A percentile compares a stretch with the other conserved stretches of the same genome.
phyloP scores from a whole-genome alignment of 1,140 invertebrate genomes.

The Drosophila kepulauana region DNA sequence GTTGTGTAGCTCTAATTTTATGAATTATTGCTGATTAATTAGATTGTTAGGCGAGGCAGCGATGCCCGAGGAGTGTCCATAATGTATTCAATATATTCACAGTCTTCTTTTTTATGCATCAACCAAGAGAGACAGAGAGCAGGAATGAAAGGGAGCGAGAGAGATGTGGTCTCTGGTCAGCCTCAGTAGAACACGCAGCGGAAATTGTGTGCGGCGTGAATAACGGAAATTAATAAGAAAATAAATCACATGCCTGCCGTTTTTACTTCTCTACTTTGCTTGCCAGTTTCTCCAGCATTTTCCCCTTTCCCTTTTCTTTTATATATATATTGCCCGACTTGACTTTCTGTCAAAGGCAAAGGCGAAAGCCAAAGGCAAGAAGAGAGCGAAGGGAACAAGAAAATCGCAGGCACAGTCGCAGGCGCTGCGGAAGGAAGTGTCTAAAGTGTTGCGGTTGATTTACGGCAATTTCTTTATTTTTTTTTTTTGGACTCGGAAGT shows the following conservation, averaged over 20 bases:
- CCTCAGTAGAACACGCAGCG: conserved; percentile 47
- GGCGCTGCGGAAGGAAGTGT: conserved; percentile 56
- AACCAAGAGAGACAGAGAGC: background rate
- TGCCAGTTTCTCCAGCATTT: conserved; percentile 7
- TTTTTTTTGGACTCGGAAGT: conserved; percentile 34
- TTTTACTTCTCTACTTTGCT: conserved; percentile 28
- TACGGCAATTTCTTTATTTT: conserved; percentile 44
- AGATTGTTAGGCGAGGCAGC: conserved; percentile 55
- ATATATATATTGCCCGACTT: conserved; percentile 9
- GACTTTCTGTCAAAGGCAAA: conserved; percentile 48
- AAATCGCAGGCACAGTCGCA: conserved; percentile 6
- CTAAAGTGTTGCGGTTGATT: conserved; percentile 63
- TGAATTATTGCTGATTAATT: conserved; percentile 71
- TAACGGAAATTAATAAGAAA: conserved; percentile 73
- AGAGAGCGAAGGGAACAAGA: background rate
- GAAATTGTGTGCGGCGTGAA: conserved; percentile 63
- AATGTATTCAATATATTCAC: conserved; percentile 53
- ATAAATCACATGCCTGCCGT: conserved; percentile 64
- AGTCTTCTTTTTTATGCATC: conserved; percentile 5
- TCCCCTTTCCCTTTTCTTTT: background rate
- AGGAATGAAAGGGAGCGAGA: too few species aligned
- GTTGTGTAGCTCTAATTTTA: conserved; percentile 61
- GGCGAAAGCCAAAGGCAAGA: conserved; percentile 14
- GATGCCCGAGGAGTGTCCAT: conserved; percentile 22
- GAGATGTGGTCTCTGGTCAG: conserved; percentile 36